Evolutionary conservation across 2,888 invertebrate genomes (phyloP).

Genomic region (Scaptomyza tumidula): DNA sequence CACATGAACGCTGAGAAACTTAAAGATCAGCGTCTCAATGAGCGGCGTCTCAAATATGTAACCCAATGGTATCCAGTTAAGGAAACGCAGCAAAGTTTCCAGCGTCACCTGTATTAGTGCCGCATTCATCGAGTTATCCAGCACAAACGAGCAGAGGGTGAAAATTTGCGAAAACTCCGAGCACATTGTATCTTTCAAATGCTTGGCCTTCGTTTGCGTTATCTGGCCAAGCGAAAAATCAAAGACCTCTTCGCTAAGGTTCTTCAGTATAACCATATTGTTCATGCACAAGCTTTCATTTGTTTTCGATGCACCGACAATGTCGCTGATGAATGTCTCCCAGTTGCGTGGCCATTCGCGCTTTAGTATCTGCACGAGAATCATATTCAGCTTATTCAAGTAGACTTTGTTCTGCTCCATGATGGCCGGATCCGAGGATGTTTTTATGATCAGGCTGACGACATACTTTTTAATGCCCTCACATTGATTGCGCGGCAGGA

Average conservation of each 20-base stretch:
- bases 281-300: slow-evolving; percentile 99
- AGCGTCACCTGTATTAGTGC: slow-evolving; percentile 97
- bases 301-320: slow-evolving; percentile 99
- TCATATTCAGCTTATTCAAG: slow-evolving; percentile 99
- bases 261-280: slow-evolving; percentile 99
- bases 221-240: slow-evolving; percentile 99
- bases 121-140: slow-evolving; percentile 99
- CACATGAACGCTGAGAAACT: slow-evolving; percentile 98
- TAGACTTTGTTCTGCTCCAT: slow-evolving; percentile 98
- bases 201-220: slow-evolving; percentile 99
- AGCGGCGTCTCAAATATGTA: slow-evolving; percentile 99
- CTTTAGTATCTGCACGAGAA: slow-evolving; percentile 99
- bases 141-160: slow-evolving; percentile 98
- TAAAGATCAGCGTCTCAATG: slow-evolving; percentile 96
- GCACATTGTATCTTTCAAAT: slow-evolving; percentile 99
- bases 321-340: slow-evolving; percentile 99
- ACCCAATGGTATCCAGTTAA: slow-evolving; percentile 99
- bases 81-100: slow-evolving; percentile 97
- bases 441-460: slow-evolving; percentile 98
- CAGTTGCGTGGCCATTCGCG: slow-evolving; percentile 99
- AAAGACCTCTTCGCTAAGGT: slow-evolving; percentile 99
- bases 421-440: slow-evolving; percentile 95
- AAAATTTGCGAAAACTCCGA: slow-evolving; percentile 99
- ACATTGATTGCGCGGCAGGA: slow-evolving; percentile 98
- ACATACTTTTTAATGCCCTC: slow-evolving; percentile 99